Conservation (phyloP, 2,888 invertebrate species). For the Xestobium rufovillosum region DNA sequence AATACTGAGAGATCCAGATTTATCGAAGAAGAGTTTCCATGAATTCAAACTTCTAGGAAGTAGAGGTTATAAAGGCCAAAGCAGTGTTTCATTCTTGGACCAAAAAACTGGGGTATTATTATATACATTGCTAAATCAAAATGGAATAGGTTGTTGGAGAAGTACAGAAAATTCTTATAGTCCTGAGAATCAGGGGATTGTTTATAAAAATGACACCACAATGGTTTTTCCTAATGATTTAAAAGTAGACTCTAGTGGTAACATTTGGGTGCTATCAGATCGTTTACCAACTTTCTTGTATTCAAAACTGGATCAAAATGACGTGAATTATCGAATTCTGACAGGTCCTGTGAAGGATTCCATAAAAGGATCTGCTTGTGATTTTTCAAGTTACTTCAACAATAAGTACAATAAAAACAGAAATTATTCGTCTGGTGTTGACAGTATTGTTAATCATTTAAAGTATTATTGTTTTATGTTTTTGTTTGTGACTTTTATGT, state of each 20-base stretch:
- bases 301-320: slow-evolving; percentile 51
- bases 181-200: slow-evolving; percentile 62
- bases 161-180: slow-evolving; percentile 60
- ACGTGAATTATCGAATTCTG: slow-evolving; percentile 65
- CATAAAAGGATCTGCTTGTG: slow-evolving; percentile 65
- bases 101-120: slow-evolving; percentile 64
- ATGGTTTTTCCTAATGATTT: slow-evolving; percentile 74
- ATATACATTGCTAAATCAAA: slow-evolving; percentile 66
- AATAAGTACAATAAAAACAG: slow-evolving; percentile 21
- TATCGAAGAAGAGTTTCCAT: slow-evolving; percentile 49
- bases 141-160: slow-evolving; percentile 73
- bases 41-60: slow-evolving; percentile 62
- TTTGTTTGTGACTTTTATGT: too few relatives aligned
- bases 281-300: slow-evolving; percentile 66
- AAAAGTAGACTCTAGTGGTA: slow-evolving; percentile 64
- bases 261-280: slow-evolving; percentile 68
- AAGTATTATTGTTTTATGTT: too few relatives aligned
- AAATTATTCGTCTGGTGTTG: neutral
- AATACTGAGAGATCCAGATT: slow-evolving; percentile 53
- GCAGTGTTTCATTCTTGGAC: slow-evolving; percentile 65
- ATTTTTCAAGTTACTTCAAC: slow-evolving; percentile 36
- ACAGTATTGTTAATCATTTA: too few relatives aligned
- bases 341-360: slow-evolving; percentile 61
- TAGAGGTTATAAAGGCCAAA: slow-evolving; percentile 65
- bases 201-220: slow-evolving; percentile 61